Evolutionary conservation across 2,888 invertebrate species (phyloP), one percentile per base, ranked within the genome.

Genomic region (Tryphoninae sp.): DNA sequence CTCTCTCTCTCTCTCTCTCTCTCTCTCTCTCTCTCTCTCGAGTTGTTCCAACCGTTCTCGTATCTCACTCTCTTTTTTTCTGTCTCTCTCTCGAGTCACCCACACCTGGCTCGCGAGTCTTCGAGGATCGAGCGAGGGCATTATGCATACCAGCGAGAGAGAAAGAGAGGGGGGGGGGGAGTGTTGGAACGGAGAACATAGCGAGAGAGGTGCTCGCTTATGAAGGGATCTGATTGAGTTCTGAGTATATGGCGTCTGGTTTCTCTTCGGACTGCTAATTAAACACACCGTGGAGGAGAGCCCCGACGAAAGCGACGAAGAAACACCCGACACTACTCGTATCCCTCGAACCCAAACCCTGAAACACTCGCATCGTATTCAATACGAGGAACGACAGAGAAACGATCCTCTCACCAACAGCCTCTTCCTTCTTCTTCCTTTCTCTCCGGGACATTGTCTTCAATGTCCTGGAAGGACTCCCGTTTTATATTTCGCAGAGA

Each of bases 161-260:
- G 26, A 26, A 73, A 11, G 42, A 86, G 84, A 72, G 26, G 3
- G 73, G 33, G 71, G 13, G 61, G 2, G 42, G 26, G 59, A 78
- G 78, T 62, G 82, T 79, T 62, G 67, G 68, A 67, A 61, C 59
- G 45, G 26, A n/a, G 67, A 22, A 69, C 49, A 26, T 49, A 19
- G 42, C 53, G 42, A 23, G 53, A 67, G 77, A 83, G 83, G 81
- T 84, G 86, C 83, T 83, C 86, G 88, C 89, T 89, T 91, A 91
- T 91, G 91, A 91, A 91, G 89, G 90, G 90, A 91, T 91, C 91
- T 91, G 91, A 91, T 91, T 91, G 91, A 91, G 91, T 91, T 91
- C 91, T 90, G 90, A 90, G 91, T 91, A 91, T 87, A 88, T 90
- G 89, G 90, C 89, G 89, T 90, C 88, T 89, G 90, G 89, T 90